A percentile compares a stretch with the other conserved stretches of the same genome.
These are phyloP conservation scores for Leptopilina syphax DNA, from an alignment of 2,888 invertebrate species.

Conservation along the genomic window DNA sequence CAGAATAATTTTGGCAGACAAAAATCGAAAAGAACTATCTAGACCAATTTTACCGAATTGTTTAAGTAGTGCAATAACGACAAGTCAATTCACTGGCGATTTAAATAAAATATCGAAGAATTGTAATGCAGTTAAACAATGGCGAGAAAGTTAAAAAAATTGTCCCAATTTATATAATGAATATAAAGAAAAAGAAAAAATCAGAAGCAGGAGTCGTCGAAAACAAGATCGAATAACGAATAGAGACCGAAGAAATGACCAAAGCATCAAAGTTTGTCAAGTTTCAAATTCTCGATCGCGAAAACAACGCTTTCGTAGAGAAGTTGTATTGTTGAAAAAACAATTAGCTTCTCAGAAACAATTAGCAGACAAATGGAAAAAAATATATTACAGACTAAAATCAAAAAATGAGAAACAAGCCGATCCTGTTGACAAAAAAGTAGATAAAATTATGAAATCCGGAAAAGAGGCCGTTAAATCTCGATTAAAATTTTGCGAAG, in stretches of 20 bases:
- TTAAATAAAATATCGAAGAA: conserved; percentile 1
- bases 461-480: conserved; percentile 35
- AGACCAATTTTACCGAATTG: neutral
- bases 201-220: conserved; percentile 25
- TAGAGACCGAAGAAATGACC: neutral
- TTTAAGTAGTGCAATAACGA: conserved; percentile 10
- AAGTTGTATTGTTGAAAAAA: neutral
- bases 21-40: neutral
- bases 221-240: conserved; percentile 18
- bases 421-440: conserved; percentile 21
- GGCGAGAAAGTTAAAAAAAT: conserved; percentile 26
- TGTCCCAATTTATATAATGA: conserved; percentile 24
- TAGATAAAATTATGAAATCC: conserved; percentile 33
- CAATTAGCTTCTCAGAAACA: neutral
- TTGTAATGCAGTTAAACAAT: conserved; percentile 19
- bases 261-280: neutral
- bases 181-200: conserved; percentile 38
- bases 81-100: conserved; percentile 14
- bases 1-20: neutral
- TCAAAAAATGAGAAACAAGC: neutral
- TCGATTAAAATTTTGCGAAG: conserved; percentile 34
- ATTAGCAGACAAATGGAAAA: conserved; percentile 15
- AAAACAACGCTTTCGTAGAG: neutral
- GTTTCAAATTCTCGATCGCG: conserved; percentile 16
- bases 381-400: conserved; percentile 5